These are phyloP conservation scores for Malachius bipustulatus DNA, from an alignment of 2,888 invertebrate species.

Conservation along the genomic window DNA sequence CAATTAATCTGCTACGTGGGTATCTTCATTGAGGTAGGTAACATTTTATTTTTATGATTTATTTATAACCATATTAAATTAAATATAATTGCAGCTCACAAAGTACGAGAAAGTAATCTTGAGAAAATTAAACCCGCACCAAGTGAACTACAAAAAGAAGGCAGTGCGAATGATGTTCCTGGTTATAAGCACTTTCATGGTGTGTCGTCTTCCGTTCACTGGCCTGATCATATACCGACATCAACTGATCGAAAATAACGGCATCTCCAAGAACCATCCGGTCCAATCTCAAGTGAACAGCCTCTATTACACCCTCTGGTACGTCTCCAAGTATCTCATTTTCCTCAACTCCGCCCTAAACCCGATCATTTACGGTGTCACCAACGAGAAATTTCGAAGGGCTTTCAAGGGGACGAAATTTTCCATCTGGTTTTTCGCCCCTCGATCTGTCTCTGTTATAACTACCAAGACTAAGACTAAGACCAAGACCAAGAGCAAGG, in stretches of 20 bases:
- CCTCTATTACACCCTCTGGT: slow-evolving; percentile 50
- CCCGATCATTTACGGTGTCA: slow-evolving; percentile 65
- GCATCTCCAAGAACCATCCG: slow-evolving; percentile 10
- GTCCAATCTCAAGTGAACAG: slow-evolving; percentile 40
- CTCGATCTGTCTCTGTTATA: slow-evolving; percentile 3
- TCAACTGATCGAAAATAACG: slow-evolving; percentile 34
- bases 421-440: slow-evolving; percentile 36
- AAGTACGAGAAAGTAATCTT: slow-evolving; percentile 51
- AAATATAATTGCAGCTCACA: slow-evolving; percentile 49
- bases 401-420: slow-evolving; percentile 49
- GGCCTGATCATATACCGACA: slow-evolving; percentile 54
- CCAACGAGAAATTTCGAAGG: slow-evolving; percentile 54
- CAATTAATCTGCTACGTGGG: slow-evolving; percentile 65
- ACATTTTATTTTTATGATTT: no score
- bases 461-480: slow-evolving; percentile 1
- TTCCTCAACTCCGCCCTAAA: slow-evolving; percentile 63
- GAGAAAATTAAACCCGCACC: slow-evolving; percentile 48
- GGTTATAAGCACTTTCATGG: slow-evolving; percentile 52
- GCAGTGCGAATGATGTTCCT: slow-evolving; percentile 61
- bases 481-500: neutral
- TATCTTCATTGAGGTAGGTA: slow-evolving; percentile 51
- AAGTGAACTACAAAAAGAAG: slow-evolving; percentile 51
- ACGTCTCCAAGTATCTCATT: slow-evolving; percentile 55
- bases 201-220: slow-evolving; percentile 65
- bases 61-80: no score